Percentiles rank a stretch among this genome's conserved stretches.
Conservation (phyloP, 1,140 invertebrate species). For the Aricia agestis region DNA sequence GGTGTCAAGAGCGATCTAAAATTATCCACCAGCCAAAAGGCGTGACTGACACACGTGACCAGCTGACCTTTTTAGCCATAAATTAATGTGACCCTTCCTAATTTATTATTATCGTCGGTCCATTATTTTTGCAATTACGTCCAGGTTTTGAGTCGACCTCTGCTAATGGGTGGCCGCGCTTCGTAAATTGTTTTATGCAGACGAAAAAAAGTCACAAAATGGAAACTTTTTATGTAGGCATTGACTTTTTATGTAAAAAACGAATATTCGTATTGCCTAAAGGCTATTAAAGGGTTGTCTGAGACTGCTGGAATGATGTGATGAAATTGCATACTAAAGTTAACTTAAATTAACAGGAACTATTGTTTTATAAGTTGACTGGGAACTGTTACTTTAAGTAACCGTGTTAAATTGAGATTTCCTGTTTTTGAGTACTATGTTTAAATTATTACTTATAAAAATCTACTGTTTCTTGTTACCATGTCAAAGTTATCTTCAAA, state of each 20-base stretch:
- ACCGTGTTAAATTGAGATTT: too few relatives aligned
- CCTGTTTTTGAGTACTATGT: too few relatives aligned
- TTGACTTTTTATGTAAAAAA: too few relatives aligned
- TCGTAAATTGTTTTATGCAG: background rate
- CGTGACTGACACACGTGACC: background rate
- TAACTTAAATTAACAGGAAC: too few relatives aligned
- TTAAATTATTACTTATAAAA: too few relatives aligned
- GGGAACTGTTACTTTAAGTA: background rate
- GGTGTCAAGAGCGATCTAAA: background rate
- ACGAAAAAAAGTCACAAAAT: background rate
- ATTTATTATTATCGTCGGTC: background rate
- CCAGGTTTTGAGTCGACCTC: background rate
- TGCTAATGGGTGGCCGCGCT: background rate
- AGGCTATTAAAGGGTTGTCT: too few relatives aligned
- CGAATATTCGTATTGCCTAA: too few relatives aligned
- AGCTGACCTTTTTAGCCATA: background rate
- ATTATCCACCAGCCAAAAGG: background rate
- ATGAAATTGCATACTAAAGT: too few relatives aligned
- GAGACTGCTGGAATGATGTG: too few relatives aligned
- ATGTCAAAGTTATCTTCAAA: too few relatives aligned
- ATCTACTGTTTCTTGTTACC: too few relatives aligned
- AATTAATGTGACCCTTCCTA: conserved; percentile 1
- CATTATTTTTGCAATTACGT: conserved; percentile 1
- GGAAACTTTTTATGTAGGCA: background rate
- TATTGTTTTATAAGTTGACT: background rate